Percentiles rank a stretch among this genome's conserved stretches.
These are phyloP conservation scores for Eueides isabella DNA, from an alignment of 1,140 invertebrate genomes.

Conservation along the genomic window DNA sequence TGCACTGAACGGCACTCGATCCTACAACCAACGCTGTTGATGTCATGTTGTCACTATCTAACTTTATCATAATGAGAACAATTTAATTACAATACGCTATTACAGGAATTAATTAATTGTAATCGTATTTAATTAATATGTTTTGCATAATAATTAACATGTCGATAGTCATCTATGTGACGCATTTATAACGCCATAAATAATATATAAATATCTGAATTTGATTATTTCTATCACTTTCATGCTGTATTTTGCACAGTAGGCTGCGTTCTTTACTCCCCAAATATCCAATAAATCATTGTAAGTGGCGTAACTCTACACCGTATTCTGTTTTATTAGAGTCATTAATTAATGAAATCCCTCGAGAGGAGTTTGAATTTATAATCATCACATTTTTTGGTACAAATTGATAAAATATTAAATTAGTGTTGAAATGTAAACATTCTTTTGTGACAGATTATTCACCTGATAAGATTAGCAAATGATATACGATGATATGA, in stretches of 20 bases:
- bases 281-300: too few relatives aligned
- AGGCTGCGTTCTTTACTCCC: too few relatives aligned
- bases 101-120: slow-evolving; percentile 9
- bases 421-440: background rate
- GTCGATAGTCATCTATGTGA: background rate
- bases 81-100: background rate
- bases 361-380: too few relatives aligned
- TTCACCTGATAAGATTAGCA: background rate
- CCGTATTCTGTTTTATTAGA: too few relatives aligned
- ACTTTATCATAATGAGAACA: background rate
- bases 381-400: too few relatives aligned
- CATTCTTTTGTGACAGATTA: background rate
- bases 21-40: background rate
- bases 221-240: background rate
- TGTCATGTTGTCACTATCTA: background rate
- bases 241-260: too few relatives aligned
- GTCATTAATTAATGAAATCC: too few relatives aligned
- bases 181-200: background rate
- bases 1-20: background rate
- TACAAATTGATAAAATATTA: too few relatives aligned
- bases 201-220: background rate
- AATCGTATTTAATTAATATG: slow-evolving; percentile 4
- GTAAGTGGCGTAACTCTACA: too few relatives aligned
- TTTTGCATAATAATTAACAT: slow-evolving; percentile 12
- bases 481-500: background rate